Percentiles rank a stretch among this genome's conserved stretches.
Evolutionary conservation across 2,797 vertebrate genomes (phyloP).

Genomic region (Pogonophryne albipinna): DNA sequence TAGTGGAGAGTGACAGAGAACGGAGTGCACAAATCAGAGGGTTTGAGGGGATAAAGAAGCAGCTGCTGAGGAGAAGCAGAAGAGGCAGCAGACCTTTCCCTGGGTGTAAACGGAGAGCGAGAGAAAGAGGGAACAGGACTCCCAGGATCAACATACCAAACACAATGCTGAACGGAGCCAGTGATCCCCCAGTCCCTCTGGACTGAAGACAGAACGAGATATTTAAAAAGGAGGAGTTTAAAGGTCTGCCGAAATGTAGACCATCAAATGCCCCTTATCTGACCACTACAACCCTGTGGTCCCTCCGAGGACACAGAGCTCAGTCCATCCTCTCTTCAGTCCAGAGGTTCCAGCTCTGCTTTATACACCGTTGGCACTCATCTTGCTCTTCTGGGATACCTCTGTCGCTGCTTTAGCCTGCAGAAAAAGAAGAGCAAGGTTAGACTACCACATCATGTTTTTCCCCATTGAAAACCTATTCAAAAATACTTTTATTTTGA

Average conservation of each 20-base stretch:
- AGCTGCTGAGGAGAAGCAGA: conserved; percentile 1
- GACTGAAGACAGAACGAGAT: not conserved
- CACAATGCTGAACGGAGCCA: not conserved
- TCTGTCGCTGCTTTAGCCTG: conserved; percentile 86
- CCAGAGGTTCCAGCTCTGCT: conserved; percentile 36
- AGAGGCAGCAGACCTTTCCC: conserved; percentile 2
- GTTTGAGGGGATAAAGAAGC: not conserved
- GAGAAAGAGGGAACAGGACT: not conserved
- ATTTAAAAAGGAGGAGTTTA: not conserved
- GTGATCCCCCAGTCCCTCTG: not conserved
- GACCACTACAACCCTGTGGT: not conserved
- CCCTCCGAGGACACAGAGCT: not conserved
- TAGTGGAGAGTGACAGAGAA: conserved; percentile 2
- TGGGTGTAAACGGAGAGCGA: conserved; percentile 10
- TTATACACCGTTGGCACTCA: conserved; percentile 85
- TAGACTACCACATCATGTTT: not conserved
- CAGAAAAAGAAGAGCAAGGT: conserved; percentile 5
- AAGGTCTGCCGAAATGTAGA: conserved; percentile 21
- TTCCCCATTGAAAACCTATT: not conserved
- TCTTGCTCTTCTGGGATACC: conserved; percentile 84
- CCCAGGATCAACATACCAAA: not conserved
- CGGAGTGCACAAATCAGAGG: conserved; percentile 39
- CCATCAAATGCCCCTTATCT: not conserved
- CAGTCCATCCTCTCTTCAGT: conserved; percentile 10
- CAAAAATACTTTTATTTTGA: not conserved